Evolutionary conservation across 2,113 vertebrate species (phyloP).

Genomic region (Odontophorus gujanensis): DNA sequence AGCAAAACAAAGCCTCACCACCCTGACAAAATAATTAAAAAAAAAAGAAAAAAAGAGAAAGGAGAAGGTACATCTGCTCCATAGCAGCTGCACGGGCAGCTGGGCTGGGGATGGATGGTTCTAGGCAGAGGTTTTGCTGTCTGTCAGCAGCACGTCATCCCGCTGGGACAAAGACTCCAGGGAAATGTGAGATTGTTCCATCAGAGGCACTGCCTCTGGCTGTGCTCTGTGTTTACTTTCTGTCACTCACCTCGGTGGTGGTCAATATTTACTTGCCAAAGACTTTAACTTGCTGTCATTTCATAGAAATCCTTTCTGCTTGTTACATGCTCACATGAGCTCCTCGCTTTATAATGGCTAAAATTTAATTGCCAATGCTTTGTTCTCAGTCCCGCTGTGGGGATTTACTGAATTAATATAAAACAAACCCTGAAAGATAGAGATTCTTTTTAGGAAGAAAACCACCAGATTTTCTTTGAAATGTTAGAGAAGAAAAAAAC

Average conservation of each 20-base stretch:
- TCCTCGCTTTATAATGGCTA: too few relatives aligned
- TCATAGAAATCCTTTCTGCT: background rate
- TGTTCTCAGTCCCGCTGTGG: too few relatives aligned
- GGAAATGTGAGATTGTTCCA: background rate
- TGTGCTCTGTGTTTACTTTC: background rate
- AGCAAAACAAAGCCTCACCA: background rate
- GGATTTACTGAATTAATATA: background rate
- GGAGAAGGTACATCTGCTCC: background rate
- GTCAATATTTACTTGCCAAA: background rate
- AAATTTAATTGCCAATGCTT: background rate
- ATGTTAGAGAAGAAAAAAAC: background rate
- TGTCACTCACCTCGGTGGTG: background rate
- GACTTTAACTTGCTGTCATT: background rate
- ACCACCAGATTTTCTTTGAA: background rate
- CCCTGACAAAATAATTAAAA: too few relatives aligned
- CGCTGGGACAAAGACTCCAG: too few relatives aligned
- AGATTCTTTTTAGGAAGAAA: background rate
- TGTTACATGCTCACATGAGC: too few relatives aligned
- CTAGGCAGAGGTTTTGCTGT: background rate
- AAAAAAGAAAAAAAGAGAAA: background rate
- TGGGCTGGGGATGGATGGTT: background rate
- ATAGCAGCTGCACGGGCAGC: background rate
- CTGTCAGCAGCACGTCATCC: rapidly evolving
- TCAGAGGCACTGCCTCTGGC: background rate
- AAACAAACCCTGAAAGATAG: background rate